Conservation (phyloP, 2,888 invertebrate genomes). For the Aplocera efformata region DNA sequence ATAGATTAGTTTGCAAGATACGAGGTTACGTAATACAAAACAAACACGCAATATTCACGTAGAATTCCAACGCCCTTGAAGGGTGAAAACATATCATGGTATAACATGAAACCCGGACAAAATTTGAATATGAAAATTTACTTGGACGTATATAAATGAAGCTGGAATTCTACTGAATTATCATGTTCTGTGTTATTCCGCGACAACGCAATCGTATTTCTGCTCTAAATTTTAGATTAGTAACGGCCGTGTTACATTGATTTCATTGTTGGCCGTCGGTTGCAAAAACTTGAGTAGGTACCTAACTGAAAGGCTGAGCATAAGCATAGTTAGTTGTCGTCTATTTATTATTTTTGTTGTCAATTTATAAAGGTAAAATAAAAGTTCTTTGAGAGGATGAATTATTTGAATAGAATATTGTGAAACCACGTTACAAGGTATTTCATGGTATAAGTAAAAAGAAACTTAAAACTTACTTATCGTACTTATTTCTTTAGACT, state of each 20-base stretch:
- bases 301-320: slow-evolving; percentile 25
- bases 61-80: slow-evolving; percentile 30
- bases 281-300: no score
- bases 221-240: slow-evolving; percentile 68
- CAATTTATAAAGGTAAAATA: no score
- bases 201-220: slow-evolving; percentile 50
- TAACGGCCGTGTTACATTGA: slow-evolving; percentile 63
- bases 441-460: no score
- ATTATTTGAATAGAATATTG: no score
- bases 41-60: slow-evolving; percentile 12
- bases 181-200: slow-evolving; percentile 37
- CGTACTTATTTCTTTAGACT: no score
- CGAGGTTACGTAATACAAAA: background rate
- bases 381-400: no score
- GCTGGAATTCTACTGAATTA: slow-evolving; percentile 25
- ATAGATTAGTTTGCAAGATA: no score
- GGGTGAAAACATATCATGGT: slow-evolving; percentile 20
- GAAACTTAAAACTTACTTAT: no score
- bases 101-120: slow-evolving; percentile 33
- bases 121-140: slow-evolving; percentile 62
- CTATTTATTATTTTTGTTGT: no score
- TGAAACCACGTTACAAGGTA: no score
- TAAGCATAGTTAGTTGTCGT: no score
- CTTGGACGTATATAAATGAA: slow-evolving; percentile 55
- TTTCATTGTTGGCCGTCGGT: slow-evolving; percentile 42